A percentile compares a stretch with the other conserved stretches of the same genome.
These are phyloP conservation scores for Seriola dumerili DNA, from an alignment of 2,113 vertebrate species.

Conservation along the genomic window DNA sequence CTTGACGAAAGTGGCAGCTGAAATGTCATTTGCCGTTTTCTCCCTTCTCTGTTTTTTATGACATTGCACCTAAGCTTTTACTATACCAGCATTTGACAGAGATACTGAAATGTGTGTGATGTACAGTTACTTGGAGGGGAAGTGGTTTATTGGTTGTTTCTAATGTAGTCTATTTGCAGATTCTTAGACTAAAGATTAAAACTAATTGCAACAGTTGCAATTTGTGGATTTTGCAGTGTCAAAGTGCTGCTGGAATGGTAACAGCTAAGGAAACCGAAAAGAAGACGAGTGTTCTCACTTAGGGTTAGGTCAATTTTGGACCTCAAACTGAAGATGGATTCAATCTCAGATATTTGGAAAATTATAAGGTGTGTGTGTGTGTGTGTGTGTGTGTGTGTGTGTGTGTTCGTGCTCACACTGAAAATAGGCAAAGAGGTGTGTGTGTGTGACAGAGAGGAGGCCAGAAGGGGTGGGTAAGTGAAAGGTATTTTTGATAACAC, in stretches of 20 bases:
- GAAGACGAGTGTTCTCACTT: not conserved
- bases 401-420: not conserved
- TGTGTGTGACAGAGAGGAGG: not conserved
- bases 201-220: not conserved
- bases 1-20: not conserved
- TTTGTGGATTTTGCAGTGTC: not conserved
- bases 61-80: not conserved
- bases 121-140: not conserved
- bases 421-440: not conserved
- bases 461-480: too few species aligned
- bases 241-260: not conserved
- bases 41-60: not conserved
- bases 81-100: not conserved
- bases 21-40: not conserved
- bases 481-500: not conserved
- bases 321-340: not conserved
- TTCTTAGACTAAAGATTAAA: too few species aligned
- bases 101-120: not conserved
- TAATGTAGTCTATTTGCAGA: not conserved
- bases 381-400: not conserved
- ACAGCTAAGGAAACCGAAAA: not conserved
- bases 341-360: not conserved
- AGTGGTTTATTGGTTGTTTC: not conserved
- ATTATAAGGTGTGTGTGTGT: not conserved
- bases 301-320: not conserved